Conservation (phyloP, 2,113 vertebrate genomes). For the Suricata suricatta region DNA sequence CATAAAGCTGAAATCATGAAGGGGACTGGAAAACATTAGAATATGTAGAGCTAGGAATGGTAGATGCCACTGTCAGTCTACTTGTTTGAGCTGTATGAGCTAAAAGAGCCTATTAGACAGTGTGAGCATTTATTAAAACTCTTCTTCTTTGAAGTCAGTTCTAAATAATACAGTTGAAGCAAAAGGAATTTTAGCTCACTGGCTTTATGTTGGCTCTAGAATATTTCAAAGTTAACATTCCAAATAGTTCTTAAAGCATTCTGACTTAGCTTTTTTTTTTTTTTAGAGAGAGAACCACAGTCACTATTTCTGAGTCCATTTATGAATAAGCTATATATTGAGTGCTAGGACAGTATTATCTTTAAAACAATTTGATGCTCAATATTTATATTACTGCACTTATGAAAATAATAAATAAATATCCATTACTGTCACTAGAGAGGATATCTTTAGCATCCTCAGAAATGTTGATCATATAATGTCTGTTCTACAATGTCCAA, state of each 20-base stretch:
- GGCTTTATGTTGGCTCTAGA: conserved; percentile 21
- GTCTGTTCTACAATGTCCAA: background rate
- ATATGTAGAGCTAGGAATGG: background rate
- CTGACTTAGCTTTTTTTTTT: background rate
- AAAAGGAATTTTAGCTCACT: conserved; percentile 54
- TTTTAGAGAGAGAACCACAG: background rate
- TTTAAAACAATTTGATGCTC: background rate
- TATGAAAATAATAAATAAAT: conserved; percentile 9
- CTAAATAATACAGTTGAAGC: conserved; percentile 62
- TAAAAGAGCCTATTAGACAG: conserved; percentile 20
- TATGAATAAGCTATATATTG: background rate
- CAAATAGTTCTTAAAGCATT: conserved; percentile 32
- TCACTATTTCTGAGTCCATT: conserved; percentile 1
- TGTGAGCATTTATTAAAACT: conserved; percentile 23
- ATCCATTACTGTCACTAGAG: background rate
- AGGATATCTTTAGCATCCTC: background rate
- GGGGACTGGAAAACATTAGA: background rate
- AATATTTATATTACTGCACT: background rate
- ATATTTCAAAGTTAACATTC: conserved; percentile 53
- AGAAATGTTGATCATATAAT: conserved; percentile 1
- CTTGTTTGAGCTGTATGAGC: conserved; percentile 31
- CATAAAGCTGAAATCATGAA: conserved; percentile 53
- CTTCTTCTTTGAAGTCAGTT: conserved; percentile 51
- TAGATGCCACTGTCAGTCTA: background rate
- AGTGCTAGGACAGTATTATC: background rate